These are phyloP conservation scores for cat (Felis catus) DNA, from an alignment of 2,113 vertebrate species.

Conservation along the genomic window F.catus_Fca126_mat1.0 CM031416.1:24863501-24864000, in stretches of 20 bases:
- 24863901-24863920: not conserved
- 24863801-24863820: too few species aligned
- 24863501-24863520: not conserved
- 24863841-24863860: not conserved
- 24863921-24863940: not conserved
- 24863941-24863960: not conserved
- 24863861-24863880: not conserved
- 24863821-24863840: not conserved
- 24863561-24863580: not conserved
- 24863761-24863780: not conserved
- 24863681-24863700: not conserved
- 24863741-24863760: not conserved
- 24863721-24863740: rapidly evolving
- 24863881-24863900: not conserved
- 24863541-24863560: not conserved
- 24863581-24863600: not conserved
- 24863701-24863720: not conserved
- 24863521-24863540: not conserved
- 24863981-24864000: not conserved
- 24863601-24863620: not conserved
- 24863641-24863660: not conserved
- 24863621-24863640: not conserved
- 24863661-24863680: not conserved
- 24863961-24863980: not conserved
- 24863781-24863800: not conserved